Evolutionary conservation across 35 echinoderm and acorn worm genomes (phyloP), one percentile per base, ranked within the genome.

Genomic region (Heliocidaris tuberculata): DNA sequence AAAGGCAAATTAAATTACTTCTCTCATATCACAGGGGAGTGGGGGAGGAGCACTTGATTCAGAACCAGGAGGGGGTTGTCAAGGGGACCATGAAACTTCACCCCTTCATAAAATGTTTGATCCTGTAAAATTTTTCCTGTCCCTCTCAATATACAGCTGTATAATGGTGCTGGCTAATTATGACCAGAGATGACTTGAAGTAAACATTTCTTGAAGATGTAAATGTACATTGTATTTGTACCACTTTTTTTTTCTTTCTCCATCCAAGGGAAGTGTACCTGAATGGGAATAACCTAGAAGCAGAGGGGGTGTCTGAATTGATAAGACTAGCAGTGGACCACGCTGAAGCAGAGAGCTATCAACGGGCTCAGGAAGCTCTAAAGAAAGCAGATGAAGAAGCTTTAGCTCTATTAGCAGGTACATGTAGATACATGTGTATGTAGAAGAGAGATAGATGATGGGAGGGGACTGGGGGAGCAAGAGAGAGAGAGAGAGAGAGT

Each of bases 251-350:
- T 42, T 42, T 42, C 35, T 88, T 12, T 15, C 31, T 9, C 86
- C 86, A 86, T 95, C 94, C 11, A 31, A 99, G 98, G 50, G 98
- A 99, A 56, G 49, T 99, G 47, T 99, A 97, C 60, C 50, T 97
- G 42, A 99, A 99, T 95, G 98, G 98, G 16, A 99, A 99, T 90
- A 96, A 99, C 65, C 60, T 99, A 31, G 96, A 99, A 88, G 95
- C 98, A 17, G 98, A 97, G 50, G 98, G 98, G 48, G 96, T 93
- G 50, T 97, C 97, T 92, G 98, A 99, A 54, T 48, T 99, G 35
- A 95, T 99, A 88, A 97, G 96, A 70, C 70, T 99, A 47, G 94
- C 95, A 9, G 94, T 96, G 48, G 98, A 99, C 50, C 96, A 99
- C 86, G 98, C 98, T 10, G 95, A 99, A 65, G 92, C 95, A 27